Evolutionary conservation across 2,797 vertebrate species (phyloP), one percentile per base, ranked within the genome.

Genomic region (Enoplosus armatus): DNA sequence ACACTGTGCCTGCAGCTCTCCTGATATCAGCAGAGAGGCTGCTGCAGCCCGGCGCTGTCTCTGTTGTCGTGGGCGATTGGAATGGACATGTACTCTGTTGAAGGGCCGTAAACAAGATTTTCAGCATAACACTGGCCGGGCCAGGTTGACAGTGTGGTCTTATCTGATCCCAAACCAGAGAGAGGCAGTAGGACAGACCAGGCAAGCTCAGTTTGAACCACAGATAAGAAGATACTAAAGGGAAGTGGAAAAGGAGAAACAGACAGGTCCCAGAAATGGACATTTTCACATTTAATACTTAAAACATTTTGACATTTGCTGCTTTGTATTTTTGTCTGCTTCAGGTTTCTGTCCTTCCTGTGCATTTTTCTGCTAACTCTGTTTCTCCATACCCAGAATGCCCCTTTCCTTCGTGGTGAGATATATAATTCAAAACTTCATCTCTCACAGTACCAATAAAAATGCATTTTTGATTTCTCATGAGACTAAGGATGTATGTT

Each of bases 101-200:
- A 93, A 92, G 87, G 85, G 67, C 82, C 65, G 72, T 93, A 92
- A 94, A 95, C 89, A 94, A 92, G 87, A 93, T 90, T 92, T 88
- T 85, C 87, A 83, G 77, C 72, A 76, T 31, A 22, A 76, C 65
- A 53, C 79, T 62, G 68, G 80, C 86, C 78, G 45, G 84, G 83
- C 71, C 84, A 87, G 89, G 84, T 82, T 89, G 91, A 92, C 88
- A 89, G 91, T 69, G 47, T 8, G n/a, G 61, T 59, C 85, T 92
- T 95, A 95, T 95, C 94, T 92, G 88, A 93, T 91, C 81, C 79
- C 51, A 76, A 61, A 85, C 72, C 79, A 85, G 83, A 85, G 77
- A 78, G 74, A 86, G 68, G 75, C 75, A 82, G 74, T 24, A 53
- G 75, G 66, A 87, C 68, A 72, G 73, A 79, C 56, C 62, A 54